Conservation (phyloP, 2,113 vertebrate genomes). For the Oncorhynchus clarkii region DNA sequence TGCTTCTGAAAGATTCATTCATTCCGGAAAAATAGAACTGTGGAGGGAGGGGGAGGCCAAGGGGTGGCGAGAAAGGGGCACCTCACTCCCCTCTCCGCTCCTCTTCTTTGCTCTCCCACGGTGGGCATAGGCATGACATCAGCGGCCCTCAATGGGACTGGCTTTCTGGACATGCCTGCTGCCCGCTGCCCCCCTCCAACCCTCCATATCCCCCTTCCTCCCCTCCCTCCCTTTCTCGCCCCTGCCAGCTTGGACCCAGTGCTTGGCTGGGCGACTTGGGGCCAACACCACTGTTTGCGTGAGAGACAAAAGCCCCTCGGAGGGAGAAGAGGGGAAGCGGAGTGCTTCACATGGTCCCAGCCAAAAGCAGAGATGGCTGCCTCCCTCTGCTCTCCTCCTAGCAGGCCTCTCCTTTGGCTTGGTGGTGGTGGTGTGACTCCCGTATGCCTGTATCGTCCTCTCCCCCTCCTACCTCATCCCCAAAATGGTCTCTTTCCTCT, state of each 20-base stretch:
- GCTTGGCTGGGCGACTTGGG: slow-evolving; percentile 67
- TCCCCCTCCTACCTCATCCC: slow-evolving; percentile 26
- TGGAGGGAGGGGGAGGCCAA: slow-evolving; percentile 25
- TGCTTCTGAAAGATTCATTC: slow-evolving; percentile 79
- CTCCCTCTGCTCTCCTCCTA: slow-evolving; percentile 39
- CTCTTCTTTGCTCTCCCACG: slow-evolving; percentile 76
- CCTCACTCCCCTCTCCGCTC: slow-evolving; percentile 64
- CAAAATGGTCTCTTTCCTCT: slow-evolving; percentile 36
- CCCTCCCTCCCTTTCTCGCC: slow-evolving; percentile 51
- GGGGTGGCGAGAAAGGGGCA: slow-evolving; percentile 35
- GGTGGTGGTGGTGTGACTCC: slow-evolving; percentile 58
- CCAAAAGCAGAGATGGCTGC: slow-evolving; percentile 68
- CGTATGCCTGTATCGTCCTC: slow-evolving; percentile 55
- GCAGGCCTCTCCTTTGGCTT: slow-evolving; percentile 64
- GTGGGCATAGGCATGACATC: slow-evolving; percentile 80
- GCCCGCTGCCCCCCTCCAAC: slow-evolving; percentile 51
- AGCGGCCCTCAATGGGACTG: slow-evolving; percentile 70
- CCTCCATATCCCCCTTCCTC: slow-evolving; percentile 42
- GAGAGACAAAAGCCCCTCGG: slow-evolving; percentile 74
- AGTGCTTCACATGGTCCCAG: slow-evolving; percentile 78
- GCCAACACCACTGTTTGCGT: slow-evolving; percentile 74
- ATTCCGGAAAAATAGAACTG: slow-evolving; percentile 67
- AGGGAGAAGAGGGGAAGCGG: slow-evolving; percentile 73
- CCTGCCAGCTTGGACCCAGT: slow-evolving; percentile 69
- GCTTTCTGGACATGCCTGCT: slow-evolving; percentile 70